Conservation (phyloP, 1,140 invertebrate genomes). For the Whitmania pigra region DNA sequence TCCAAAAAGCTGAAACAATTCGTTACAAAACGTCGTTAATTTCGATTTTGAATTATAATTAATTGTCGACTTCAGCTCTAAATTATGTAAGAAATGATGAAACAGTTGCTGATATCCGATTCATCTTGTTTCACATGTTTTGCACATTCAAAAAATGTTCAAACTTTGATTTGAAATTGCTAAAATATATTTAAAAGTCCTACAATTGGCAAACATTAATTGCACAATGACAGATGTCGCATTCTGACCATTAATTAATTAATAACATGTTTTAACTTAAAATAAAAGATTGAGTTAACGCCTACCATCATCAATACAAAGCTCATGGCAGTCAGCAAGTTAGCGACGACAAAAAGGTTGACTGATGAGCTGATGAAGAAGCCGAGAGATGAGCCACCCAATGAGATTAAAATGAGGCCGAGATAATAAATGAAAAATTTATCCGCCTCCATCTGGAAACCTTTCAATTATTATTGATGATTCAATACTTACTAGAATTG, state of each 20-base stretch:
- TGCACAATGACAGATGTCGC: neutral
- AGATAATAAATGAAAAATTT: conserved; percentile 37
- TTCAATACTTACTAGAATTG: conserved; percentile 30
- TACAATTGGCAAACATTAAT: no score
- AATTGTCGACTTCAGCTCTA: no score
- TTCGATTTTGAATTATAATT: no score
- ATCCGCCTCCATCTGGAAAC: conserved; percentile 29
- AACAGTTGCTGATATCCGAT: no score
- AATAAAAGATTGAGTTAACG: neutral
- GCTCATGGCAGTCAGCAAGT: conserved; percentile 34
- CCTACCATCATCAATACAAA: conserved; percentile 42
- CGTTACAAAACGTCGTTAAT: no score
- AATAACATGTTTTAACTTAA: neutral
- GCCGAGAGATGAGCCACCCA: conserved; percentile 33
- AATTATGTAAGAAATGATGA: no score
- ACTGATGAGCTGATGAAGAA: conserved; percentile 37
- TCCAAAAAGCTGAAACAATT: conserved; percentile 16
- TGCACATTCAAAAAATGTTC: no score
- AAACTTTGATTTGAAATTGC: no score
- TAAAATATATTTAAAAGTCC: no score
- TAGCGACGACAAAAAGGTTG: conserved; percentile 36
- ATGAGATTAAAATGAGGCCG: conserved; percentile 32
- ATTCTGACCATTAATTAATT: neutral
- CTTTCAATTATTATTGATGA: conserved; percentile 40
- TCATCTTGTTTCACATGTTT: no score